Percentiles rank a stretch among this genome's conserved stretches.
Evolutionary conservation across 2,113 vertebrate genomes (phyloP).

Genomic region (Bambusicola thoracicus): DNA sequence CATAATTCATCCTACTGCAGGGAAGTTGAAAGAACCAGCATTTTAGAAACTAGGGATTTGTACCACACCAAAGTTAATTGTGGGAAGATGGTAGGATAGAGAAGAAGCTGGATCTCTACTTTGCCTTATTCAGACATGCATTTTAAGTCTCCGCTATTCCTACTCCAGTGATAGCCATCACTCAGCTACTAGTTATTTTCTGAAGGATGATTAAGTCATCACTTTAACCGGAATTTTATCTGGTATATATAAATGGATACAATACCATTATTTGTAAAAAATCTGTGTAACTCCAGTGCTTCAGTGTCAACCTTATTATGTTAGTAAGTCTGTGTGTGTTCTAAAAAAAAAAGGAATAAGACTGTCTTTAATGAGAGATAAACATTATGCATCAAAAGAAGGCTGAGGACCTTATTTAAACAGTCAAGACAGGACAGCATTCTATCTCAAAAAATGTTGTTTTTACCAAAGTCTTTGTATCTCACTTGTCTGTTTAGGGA

Average conservation of each 20-base stretch:
- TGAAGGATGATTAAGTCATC: background rate
- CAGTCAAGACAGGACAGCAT: background rate
- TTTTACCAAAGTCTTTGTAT: background rate
- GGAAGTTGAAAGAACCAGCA: background rate
- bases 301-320: background rate
- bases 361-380: background rate
- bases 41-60: background rate
- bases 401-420: background rate
- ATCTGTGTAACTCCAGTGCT: background rate
- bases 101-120: background rate
- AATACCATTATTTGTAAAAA: background rate
- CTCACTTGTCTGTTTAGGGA: slow-evolving; percentile 16
- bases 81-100: background rate
- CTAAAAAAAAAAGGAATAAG: background rate
- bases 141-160: background rate
- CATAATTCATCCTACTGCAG: background rate
- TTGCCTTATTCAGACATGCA: background rate
- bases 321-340: background rate
- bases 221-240: background rate
- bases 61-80: background rate
- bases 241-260: background rate
- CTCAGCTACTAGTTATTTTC: background rate
- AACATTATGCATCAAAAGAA: background rate
- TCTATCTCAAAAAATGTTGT: background rate
- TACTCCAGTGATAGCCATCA: background rate